These are phyloP conservation scores for Latheticus oryzae DNA, from an alignment of 2,888 invertebrate species.

Conservation along the genomic window DNA sequence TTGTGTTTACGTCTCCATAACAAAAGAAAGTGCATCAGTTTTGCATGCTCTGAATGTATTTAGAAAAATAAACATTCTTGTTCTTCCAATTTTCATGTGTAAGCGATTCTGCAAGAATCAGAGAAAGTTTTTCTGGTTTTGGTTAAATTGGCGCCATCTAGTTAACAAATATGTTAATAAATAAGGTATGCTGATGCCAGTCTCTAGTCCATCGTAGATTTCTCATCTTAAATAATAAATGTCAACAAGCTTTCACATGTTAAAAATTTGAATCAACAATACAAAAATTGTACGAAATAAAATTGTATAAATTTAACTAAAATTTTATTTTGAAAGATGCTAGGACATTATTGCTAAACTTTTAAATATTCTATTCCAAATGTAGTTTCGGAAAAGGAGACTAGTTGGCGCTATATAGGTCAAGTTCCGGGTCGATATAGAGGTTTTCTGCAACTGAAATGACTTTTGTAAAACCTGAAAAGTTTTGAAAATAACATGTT, in stretches of 20 bases:
- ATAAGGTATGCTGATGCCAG: not conserved
- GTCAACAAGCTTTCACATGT: not conserved
- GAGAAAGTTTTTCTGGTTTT: conserved; percentile 25
- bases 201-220: conserved; percentile 18
- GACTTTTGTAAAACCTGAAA: too few relatives aligned
- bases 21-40: conserved; percentile 48
- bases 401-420: conserved; percentile 30
- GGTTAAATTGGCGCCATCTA: not conserved
- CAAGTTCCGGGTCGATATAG: conserved; percentile 10
- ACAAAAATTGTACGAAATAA: not conserved
- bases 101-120: too few relatives aligned
- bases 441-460: conserved; percentile 4
- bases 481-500: too few relatives aligned
- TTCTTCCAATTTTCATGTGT: conserved; percentile 9
- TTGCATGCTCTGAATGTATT: conserved; percentile 50
- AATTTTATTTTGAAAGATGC: too few relatives aligned
- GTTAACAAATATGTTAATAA: too few relatives aligned
- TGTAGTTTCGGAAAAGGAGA: conserved; percentile 1
- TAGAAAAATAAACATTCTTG: conserved; percentile 11
- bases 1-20: conserved; percentile 52
- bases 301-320: too few relatives aligned
- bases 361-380: too few relatives aligned
- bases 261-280: not conserved
- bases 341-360: too few relatives aligned
- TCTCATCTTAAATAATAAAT: conserved; percentile 5